Percentiles rank a stretch among this genome's conserved stretches.
phyloP scores from a whole-genome alignment of 1,140 invertebrate species.

The Plodia interpunctella region DNA sequence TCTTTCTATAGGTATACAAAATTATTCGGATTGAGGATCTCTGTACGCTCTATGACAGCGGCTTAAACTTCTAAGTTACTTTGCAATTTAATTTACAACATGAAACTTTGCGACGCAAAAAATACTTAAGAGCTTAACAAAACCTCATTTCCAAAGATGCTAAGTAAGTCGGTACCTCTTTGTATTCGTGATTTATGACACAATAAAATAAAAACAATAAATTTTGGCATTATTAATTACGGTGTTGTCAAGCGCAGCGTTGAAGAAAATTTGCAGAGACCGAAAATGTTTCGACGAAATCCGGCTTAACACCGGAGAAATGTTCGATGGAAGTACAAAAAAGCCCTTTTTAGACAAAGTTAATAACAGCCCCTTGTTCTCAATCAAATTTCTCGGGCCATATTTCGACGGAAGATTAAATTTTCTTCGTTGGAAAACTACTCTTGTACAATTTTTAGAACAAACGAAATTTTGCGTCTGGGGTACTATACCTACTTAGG shows the following conservation, averaged over 20 bases:
- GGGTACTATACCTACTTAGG: too few species aligned
- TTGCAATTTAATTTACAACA: neutral
- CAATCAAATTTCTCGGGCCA: too few species aligned
- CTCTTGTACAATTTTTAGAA: too few species aligned
- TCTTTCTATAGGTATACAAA: neutral
- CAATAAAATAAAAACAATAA: neutral
- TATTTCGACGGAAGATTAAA: too few species aligned
- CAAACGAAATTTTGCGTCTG: too few species aligned
- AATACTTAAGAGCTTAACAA: neutral
- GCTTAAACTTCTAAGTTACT: neutral
- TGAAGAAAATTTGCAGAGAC: neutral
- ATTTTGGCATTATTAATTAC: slow-evolving; percentile 1
- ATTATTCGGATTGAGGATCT: neutral
- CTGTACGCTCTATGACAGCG: neutral
- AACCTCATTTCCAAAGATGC: neutral
- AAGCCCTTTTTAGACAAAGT: too few species aligned
- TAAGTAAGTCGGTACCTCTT: neutral
- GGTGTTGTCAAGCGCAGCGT: neutral
- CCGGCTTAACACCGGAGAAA: neutral
- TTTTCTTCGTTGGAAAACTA: too few species aligned
- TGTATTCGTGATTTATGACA: slow-evolving; percentile 2
- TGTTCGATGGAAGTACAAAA: neutral
- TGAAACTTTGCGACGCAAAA: slow-evolving; percentile 2
- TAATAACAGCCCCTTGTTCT: too few species aligned
- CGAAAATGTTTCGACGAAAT: neutral